phyloP scores from a whole-genome alignment of 2,888 invertebrate genomes.

The Luperina nickerlii region DNA sequence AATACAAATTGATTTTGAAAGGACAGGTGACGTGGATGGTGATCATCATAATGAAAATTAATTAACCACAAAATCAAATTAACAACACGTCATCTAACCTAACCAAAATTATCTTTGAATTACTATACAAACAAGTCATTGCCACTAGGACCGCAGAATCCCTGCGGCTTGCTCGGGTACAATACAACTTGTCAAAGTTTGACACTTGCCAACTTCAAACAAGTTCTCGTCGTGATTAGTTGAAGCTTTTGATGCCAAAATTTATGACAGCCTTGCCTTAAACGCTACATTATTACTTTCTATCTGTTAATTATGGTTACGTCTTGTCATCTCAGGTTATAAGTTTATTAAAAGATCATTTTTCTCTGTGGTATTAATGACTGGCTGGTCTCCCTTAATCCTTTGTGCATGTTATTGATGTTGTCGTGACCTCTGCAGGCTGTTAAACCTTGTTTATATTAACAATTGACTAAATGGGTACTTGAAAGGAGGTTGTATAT shows the following conservation, averaged over 20 bases:
- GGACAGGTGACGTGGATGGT: not conserved
- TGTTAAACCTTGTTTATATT: constrained; percentile 13
- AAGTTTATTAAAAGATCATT: constrained; percentile 36
- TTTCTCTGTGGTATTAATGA: constrained; percentile 15
- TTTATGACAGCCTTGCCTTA: constrained; percentile 50
- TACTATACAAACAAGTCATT: constrained; percentile 38
- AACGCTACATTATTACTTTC: constrained; percentile 51
- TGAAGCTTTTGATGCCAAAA: constrained; percentile 57
- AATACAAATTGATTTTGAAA: constrained; percentile 2
- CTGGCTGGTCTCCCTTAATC: not conserved
- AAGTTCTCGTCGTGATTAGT: constrained; percentile 57
- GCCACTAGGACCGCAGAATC: constrained; percentile 35
- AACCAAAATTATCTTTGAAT: constrained; percentile 36
- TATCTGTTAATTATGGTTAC: constrained; percentile 51
- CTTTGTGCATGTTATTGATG: constrained; percentile 20
- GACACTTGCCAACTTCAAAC: constrained; percentile 63
- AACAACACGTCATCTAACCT: constrained; percentile 31
- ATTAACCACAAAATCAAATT: constrained; percentile 30
- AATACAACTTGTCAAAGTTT: constrained; percentile 68
- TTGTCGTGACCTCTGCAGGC: constrained; percentile 19
- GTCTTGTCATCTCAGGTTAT: constrained; percentile 41
- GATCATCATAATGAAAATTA: not conserved
- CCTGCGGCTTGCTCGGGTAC: constrained; percentile 37
- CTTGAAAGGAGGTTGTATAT: constrained; percentile 45
- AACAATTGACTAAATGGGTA: constrained; percentile 10